These are phyloP conservation scores for Pogonognathellus flavescens DNA, from an alignment of 1,140 invertebrate species.

Conservation along the genomic window DNA sequence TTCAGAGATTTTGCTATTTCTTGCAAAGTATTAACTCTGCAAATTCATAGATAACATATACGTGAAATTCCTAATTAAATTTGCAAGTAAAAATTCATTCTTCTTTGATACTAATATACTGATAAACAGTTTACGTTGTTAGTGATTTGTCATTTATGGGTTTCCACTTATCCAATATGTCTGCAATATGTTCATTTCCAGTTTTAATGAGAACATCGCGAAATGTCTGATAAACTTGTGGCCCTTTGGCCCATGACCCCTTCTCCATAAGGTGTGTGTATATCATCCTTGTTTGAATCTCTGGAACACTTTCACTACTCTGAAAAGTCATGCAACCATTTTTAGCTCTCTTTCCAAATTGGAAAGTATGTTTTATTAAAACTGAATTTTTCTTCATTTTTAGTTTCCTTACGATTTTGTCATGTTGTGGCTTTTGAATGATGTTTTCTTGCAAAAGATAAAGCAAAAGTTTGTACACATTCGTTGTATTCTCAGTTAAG, in stretches of 20 bases:
- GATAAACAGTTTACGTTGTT: background rate
- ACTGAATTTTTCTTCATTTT: too few species aligned
- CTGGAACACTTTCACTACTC: too few species aligned
- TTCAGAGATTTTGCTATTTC: background rate
- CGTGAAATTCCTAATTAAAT: background rate
- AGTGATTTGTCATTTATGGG: background rate
- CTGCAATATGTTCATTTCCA: background rate
- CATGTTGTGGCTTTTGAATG: conserved; percentile 37
- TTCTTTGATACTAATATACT: background rate
- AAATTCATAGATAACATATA: background rate
- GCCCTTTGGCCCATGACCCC: background rate
- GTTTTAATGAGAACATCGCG: background rate
- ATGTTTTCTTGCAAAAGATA: conserved; percentile 14
- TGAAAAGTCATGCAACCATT: too few species aligned
- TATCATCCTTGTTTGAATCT: too few species aligned
- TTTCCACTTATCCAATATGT: background rate
- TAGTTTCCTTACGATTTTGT: background rate
- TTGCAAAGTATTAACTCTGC: background rate
- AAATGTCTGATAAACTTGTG: background rate
- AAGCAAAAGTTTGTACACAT: background rate
- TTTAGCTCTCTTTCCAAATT: too few species aligned
- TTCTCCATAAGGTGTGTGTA: too few species aligned
- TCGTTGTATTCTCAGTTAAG: background rate
- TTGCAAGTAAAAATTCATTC: too few species aligned
- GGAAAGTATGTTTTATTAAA: too few species aligned